Conservation (phyloP, 2,888 invertebrate genomes). For the Agrotis puta region DNA sequence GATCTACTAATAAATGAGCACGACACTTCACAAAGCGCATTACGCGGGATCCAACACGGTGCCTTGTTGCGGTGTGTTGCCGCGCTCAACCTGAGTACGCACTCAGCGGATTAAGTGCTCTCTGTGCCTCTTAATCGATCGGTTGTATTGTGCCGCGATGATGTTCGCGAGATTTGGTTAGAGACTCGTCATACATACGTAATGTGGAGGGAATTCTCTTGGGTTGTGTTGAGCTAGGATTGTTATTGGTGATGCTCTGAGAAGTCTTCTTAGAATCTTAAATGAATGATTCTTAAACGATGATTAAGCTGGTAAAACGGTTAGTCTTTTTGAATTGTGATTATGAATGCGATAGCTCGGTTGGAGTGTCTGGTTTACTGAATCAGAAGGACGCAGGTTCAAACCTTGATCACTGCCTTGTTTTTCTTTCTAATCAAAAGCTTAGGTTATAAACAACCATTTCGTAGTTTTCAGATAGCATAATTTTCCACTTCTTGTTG, state of each 20-base stretch:
- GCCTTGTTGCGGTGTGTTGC: conserved; percentile 59
- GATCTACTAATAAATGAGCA: conserved; percentile 35
- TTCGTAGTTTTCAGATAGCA: too few species aligned
- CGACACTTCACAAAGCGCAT: conserved; percentile 32
- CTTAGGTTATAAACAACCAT: too few species aligned
- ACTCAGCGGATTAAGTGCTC: conserved; percentile 73
- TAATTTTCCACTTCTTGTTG: too few species aligned
- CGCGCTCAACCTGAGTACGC: conserved; percentile 67
- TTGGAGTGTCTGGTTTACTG: too few species aligned
- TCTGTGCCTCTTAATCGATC: conserved; percentile 67
- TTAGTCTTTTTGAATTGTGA: too few species aligned
- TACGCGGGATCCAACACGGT: conserved; percentile 33
- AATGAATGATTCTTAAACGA: too few species aligned
- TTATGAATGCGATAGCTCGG: too few species aligned
- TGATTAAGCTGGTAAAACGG: too few species aligned
- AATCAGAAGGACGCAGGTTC: too few species aligned
- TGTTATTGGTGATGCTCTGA: not conserved
- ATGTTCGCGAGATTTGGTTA: conserved; percentile 14
- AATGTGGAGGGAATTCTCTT: not conserved
- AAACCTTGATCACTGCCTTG: too few species aligned
- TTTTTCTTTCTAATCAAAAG: too few species aligned
- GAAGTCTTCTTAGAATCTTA: too few species aligned
- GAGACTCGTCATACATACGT: conserved; percentile 1
- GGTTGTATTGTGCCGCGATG: conserved; percentile 24
- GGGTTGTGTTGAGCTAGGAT: not conserved